Conservation (phyloP, 2,113 vertebrate species). For the Recurvirostra avosetta region DNA sequence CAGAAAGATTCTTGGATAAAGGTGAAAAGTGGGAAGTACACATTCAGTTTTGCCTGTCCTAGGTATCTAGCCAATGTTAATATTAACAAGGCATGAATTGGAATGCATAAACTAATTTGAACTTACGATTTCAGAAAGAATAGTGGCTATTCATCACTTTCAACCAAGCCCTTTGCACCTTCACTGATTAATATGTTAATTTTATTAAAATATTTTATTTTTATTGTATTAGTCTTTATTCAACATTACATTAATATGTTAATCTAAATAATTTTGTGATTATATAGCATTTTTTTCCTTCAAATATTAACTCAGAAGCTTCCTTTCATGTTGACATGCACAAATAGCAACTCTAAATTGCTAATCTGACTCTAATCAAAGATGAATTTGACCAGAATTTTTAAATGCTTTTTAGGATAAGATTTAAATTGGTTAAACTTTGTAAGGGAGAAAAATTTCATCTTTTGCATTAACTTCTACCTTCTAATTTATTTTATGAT, state of each 20-base stretch:
- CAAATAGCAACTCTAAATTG: background rate
- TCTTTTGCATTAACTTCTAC: background rate
- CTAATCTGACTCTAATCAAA: background rate
- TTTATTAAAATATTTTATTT: conserved; percentile 17
- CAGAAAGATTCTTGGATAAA: background rate
- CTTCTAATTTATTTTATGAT: background rate
- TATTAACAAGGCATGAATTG: background rate
- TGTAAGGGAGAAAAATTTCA: background rate
- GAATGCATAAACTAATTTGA: background rate
- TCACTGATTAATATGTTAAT: background rate
- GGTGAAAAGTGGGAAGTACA: background rate
- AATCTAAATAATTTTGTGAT: background rate
- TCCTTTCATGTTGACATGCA: background rate
- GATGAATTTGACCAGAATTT: background rate
- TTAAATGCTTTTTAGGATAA: background rate
- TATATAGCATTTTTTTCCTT: background rate
- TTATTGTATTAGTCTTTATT: background rate
- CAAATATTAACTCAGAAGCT: background rate
- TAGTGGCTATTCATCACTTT: background rate
- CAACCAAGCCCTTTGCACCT: background rate
- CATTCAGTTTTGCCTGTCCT: background rate
- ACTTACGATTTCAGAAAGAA: background rate
- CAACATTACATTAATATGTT: background rate
- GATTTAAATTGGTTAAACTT: background rate
- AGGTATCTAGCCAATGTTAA: background rate